Base-by-base conservation (phyloP, 2,113 vertebrate genomes). In the Pelodiscus sinensis region DNA sequence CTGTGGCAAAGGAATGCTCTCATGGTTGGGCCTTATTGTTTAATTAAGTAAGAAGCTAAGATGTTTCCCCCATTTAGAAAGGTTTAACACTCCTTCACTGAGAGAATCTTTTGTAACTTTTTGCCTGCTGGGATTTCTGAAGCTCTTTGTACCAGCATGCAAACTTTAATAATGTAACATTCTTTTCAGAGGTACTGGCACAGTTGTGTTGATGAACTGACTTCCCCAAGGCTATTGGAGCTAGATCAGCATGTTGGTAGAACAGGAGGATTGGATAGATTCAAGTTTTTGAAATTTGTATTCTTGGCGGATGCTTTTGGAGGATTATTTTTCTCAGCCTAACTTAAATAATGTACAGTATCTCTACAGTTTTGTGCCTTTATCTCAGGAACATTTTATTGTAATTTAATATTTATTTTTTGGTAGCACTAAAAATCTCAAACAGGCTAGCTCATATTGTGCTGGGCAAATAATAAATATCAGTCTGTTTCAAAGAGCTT, bases 181-280 rank as follows among this genome's bases (percentile, higher is more conserved):
- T 92, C 79, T 93, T 95, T 91, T 29, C 62, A 85, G 80, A 90
- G 75, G 9, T 84, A 15, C 68, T 89, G 12, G 31, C 80, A 56
- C 16, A 82, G 15, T 81, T 91, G 35, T 82, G 79, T 83, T 85
- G 65, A 50, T 91, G 79, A 88, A 81, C 5, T 65, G 55, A 84
- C 58, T 90, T 91, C 27, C 68, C 51, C 60, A 88, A 92, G 77
- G 92, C 56, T 95, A 71, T 8, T 93, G 79, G 87, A 93, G 13
- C 55, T 93, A 88, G 80, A 51, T 91, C 73, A 93, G n/a, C 71
- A 7, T 84, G 3, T 57, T 87, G 24, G 44, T 89, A 60, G 38
- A 91, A 79, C 0, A 10, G 56, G 62, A 92, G 68, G 54, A 68
- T 87, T 51, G 0, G 0, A 56, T n/a, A 87, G 58, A 90, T 7